Percentiles rank a stretch among this genome's conserved stretches.
Conservation (phyloP, 2,797 vertebrate genomes). For the Pangasius macronema region DNA sequence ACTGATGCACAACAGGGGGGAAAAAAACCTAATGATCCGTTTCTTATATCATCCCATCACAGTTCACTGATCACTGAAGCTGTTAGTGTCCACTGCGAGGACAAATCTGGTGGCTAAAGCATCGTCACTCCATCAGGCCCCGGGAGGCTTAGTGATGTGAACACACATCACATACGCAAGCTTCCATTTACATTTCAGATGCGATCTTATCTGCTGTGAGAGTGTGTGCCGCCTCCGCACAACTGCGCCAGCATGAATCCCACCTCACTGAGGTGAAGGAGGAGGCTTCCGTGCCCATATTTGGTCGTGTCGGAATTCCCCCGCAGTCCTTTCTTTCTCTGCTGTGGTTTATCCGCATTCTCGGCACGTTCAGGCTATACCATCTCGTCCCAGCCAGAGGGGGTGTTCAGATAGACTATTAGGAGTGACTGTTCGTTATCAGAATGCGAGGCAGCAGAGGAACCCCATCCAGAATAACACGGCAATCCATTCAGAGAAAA, state of each 20-base stretch:
- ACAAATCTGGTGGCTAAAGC: background rate
- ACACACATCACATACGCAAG: constrained; percentile 12
- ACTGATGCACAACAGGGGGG: background rate
- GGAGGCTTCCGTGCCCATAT: constrained; percentile 65
- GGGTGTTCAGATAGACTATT: constrained; percentile 17
- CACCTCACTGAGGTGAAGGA: constrained; percentile 41
- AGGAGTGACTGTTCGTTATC: constrained; percentile 11
- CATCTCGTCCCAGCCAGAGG: constrained; percentile 31
- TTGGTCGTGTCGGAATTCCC: constrained; percentile 71
- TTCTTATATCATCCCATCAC: background rate
- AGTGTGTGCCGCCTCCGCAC: constrained; percentile 41
- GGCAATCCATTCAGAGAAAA: constrained; percentile 54
- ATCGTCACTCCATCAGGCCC: background rate
- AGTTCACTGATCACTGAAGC: background rate
- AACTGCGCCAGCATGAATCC: constrained; percentile 49
- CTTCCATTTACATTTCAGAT: constrained; percentile 53
- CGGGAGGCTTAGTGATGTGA: background rate
- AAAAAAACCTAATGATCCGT: background rate
- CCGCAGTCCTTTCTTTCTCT: constrained; percentile 54
- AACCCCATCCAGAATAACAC: constrained; percentile 32
- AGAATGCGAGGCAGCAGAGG: constrained; percentile 27
- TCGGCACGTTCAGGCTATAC: constrained; percentile 60
- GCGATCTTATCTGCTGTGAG: constrained; percentile 36
- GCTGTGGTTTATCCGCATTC: constrained; percentile 64
- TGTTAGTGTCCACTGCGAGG: background rate